Evolutionary conservation across 2,797 vertebrate genomes (phyloP), one percentile per base, ranked within the genome.

Genomic region (Sebastes trivittatus): DNA sequence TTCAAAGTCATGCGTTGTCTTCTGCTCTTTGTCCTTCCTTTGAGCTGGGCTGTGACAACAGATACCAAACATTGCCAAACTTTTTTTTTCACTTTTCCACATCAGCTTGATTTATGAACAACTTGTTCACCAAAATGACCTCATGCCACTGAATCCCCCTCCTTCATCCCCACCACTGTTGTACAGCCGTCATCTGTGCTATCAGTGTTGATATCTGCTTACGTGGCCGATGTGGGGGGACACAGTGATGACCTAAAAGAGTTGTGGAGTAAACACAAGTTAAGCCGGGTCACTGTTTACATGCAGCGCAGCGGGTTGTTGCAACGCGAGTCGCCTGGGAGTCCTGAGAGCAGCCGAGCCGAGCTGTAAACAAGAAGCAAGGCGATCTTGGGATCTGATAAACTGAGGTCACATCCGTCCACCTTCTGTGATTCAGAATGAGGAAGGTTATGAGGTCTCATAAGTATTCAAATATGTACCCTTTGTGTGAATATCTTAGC

Each of bases 261-360:
- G 87, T 84, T 93, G 89, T 93, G 83, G 85, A 74, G 69, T 93
- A 93, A 93, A 94, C 90, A 92, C 3, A 3, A 80, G 85, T 63
- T 80, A 75, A 91, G 88, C 87, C 62, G 82, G 88, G 87, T 70
- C 46, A 0, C 34, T 93, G 91, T 93, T 93, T 91, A 92, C 86
- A 93, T 54, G 81, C 71, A 64, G 77, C 65, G 61, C 83, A 5
- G 81, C 20, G 34, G 62, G 79, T 81, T 84, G 82, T 38, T 88
- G 87, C 84, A 83, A 77, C 49, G 52, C 1, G 69, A 87, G 77
- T 78, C 85, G 75, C 69, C 73, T 78, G 87, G 85, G 87, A 91
- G 73, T 80, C 85, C 82, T 88, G 91, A 86, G 89, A 89, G 80
- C 67, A 36, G 76, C 74, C 34, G 20, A 73, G 56, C 22, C 20